Evolutionary conservation across 2,888 invertebrate species (phyloP).

Genomic region (Orthonychiurus folsomi): DNA sequence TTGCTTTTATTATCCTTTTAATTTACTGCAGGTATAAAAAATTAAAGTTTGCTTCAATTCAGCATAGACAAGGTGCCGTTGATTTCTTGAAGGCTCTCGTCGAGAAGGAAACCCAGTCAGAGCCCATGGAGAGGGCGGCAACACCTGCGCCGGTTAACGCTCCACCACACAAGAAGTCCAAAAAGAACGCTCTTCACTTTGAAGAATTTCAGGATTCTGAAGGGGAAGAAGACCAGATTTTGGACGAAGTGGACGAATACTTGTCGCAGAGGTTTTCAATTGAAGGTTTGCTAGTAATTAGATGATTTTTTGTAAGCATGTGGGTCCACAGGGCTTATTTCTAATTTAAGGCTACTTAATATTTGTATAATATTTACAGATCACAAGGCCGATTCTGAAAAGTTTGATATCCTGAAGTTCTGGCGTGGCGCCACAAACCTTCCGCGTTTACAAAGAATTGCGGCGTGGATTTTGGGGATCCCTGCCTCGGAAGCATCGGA

Average conservation of each 20-base stretch:
- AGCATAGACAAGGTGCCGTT: not conserved
- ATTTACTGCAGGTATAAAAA: not conserved
- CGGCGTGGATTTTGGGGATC: not conserved
- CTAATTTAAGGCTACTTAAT: not conserved
- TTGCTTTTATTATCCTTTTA: too few relatives aligned
- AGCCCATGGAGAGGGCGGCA: not conserved
- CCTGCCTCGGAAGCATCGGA: not conserved
- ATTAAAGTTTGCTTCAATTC: not conserved
- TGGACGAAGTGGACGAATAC: not conserved
- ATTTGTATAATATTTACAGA: too few relatives aligned
- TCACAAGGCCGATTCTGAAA: too few relatives aligned
- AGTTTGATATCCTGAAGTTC: not conserved
- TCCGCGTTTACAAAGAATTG: not conserved
- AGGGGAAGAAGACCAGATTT: not conserved
- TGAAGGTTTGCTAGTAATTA: not conserved
- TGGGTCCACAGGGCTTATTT: not conserved
- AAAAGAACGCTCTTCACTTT: not conserved
- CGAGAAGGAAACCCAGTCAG: not conserved
- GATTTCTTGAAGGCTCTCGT: not conserved
- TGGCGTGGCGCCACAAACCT: not conserved
- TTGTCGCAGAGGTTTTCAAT: not conserved
- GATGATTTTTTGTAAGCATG: not conserved
- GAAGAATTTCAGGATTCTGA: conserved; percentile 1
- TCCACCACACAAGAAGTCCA: not conserved
- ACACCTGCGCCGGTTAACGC: not conserved